Evolutionary conservation across 2,888 invertebrate genomes (phyloP), one percentile per base, ranked within the genome.

Genomic region (Diaphora mendica): DNA sequence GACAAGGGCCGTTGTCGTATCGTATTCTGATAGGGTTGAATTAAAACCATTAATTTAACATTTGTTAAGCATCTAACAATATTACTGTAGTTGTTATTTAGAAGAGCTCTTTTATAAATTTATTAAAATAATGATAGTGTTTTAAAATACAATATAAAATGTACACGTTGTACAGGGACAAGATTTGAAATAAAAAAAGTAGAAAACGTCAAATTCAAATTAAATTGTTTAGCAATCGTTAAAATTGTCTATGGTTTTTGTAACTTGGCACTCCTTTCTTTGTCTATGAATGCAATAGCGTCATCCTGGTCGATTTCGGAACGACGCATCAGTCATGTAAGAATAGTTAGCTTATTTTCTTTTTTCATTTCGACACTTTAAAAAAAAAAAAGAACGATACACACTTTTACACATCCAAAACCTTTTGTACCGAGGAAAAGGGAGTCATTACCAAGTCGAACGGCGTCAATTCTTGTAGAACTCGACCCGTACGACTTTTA

Each of bases 1-100:
- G 62, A 30, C 66, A 23, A 39, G 48, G 77, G 78, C 2, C 44
- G 79, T 77, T 77, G 70, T 30, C 65, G 70, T 64, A 26, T 69
- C 66, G 65, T 72, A 71, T 74, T 48, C 48, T 44, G 82, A 74
- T 76, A 76, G 71, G 79, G 72, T 71, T 71, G 35, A 33, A 71
- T 44, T 59, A 67, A 71, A 55, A 67, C 42, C 30, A 59, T 39
- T 51, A 68, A 35, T 48, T 35, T 33, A 17, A 8, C 17, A 35
- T 55, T 55, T 68, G 55, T 68, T 55, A 30, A 30, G 62, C 30
- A 30, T 30, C 17, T 30, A 62, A 5, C 30, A 62, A 30, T 30
- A 17, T 5, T 26, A 59, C 4, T 26, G n/a, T 59, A 26, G 26
- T 67, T 65, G 1, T 26, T 26, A 20, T 48, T 30, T 48, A 20